These are phyloP conservation scores for Drosophila hamatofila DNA, from an alignment of 2,888 invertebrate species.

Conservation along the genomic window DNA sequence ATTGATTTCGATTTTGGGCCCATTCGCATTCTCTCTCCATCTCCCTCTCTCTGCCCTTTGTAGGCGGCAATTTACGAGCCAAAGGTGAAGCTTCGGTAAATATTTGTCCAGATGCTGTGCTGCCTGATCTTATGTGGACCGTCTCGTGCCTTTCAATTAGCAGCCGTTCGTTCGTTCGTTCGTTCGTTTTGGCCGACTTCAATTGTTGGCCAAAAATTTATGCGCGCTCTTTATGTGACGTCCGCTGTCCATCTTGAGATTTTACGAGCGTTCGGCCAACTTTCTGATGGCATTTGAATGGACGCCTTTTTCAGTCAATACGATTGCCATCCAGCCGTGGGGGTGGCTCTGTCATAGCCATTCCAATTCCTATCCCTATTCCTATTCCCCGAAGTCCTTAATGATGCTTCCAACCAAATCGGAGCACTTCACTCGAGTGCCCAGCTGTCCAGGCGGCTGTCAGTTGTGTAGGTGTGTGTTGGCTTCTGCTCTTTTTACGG, in stretches of 20 bases:
- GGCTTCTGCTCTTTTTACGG: not conserved
- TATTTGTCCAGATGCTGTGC: constrained; percentile 74
- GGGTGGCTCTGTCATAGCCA: constrained; percentile 3
- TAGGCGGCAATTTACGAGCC: constrained; percentile 66
- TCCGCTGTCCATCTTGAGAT: constrained; percentile 70
- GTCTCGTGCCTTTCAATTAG: constrained; percentile 74
- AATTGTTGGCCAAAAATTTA: constrained; percentile 75
- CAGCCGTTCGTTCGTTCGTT: constrained; percentile 55
- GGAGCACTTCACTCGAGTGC: constrained; percentile 33
- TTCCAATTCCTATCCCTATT: not conserved
- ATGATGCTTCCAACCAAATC: constrained; percentile 25
- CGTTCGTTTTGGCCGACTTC: constrained; percentile 19
- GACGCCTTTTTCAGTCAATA: constrained; percentile 24
- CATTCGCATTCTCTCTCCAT: constrained; percentile 6
- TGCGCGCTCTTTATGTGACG: constrained; percentile 60
- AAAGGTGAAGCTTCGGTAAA: constrained; percentile 69
- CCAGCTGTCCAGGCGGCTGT: constrained; percentile 22
- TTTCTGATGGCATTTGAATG: constrained; percentile 47
- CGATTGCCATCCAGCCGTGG: constrained; percentile 17
- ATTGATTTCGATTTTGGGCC: constrained; percentile 47
- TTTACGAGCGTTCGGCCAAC: constrained; percentile 64
- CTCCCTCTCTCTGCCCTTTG: constrained; percentile 7
- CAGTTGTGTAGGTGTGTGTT: not conserved
- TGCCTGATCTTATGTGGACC: constrained; percentile 4
- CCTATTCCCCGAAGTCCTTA: constrained; percentile 9